Evolutionary conservation across 2,888 invertebrate species (phyloP), one percentile per base, ranked within the genome.

Genomic region (Automeris io): DNA sequence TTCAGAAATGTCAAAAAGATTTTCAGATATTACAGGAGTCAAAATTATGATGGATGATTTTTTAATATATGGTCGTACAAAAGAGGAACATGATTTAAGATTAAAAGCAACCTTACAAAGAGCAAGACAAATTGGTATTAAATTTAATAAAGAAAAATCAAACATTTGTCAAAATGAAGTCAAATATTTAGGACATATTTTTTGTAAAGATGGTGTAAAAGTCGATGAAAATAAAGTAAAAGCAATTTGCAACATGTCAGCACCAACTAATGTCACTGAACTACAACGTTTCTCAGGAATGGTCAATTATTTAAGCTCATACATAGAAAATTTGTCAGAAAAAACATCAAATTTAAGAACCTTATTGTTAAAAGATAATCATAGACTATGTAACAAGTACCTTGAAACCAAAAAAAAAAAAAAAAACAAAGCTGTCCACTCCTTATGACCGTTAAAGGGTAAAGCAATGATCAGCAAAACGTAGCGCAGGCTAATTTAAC

Each of bases 11-110:
- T 9, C n/a, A 7, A 34, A 35, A 24, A 32, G 21, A 4, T 40
- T 40, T 31, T 19, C 25, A 18, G 40, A 38, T 7, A 34, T 35
- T 24, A 18, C 12, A 18, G 35, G 33, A 3, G 47, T 48, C 1
- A 31, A 39, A 24, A 39, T 46, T 2, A 39, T 45, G 18, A 42
- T 45, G 13, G 52, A 55, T 24, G 49, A 53, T 37, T 25, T 55
- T 5, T 31, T 51, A 5, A 34, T 53, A 2, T 45, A 37, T 35
- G 53, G 45, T 9, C 24, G 8, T 11, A 40, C 45, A 5, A 19
- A 31, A 22, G 26, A 39, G 12, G 44, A 46, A 2, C 43, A 43
- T 31, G 32, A 43, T 33, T 8, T 18, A 0, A 18, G 35, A 2
- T 25, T 49, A 12, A 5, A 46, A 13, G 39, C 38, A 36, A 46